Percentiles rank a stretch among this genome's conserved stretches.
Evolutionary conservation across 1,140 invertebrate genomes (phyloP).

Genomic region (Psix sp.): DNA sequence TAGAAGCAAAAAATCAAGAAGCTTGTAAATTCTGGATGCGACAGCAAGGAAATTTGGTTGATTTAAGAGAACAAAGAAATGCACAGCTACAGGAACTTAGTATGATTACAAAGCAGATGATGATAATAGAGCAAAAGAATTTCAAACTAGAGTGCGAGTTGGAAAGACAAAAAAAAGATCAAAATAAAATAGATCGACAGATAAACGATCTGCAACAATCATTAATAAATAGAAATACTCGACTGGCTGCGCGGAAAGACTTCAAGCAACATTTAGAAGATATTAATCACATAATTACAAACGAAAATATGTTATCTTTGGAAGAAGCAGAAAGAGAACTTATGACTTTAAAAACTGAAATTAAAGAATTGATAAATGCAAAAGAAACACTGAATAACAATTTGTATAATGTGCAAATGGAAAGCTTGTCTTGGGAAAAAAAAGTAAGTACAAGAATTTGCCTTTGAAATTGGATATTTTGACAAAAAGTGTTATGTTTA

Average conservation of each 20-base stretch:
- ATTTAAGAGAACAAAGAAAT: slow-evolving; percentile 81
- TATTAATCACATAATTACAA: slow-evolving; percentile 79
- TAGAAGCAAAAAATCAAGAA: slow-evolving; percentile 79
- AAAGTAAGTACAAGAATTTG: slow-evolving; percentile 77
- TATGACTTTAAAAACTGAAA: slow-evolving; percentile 81
- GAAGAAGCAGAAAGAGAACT: slow-evolving; percentile 82
- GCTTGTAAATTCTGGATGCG: slow-evolving; percentile 86
- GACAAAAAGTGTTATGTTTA: slow-evolving; percentile 7
- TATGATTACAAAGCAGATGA: slow-evolving; percentile 83
- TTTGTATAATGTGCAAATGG: slow-evolving; percentile 81
- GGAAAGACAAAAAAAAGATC: slow-evolving; percentile 78
- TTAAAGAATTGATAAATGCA: slow-evolving; percentile 81
- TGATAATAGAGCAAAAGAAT: slow-evolving; percentile 86
- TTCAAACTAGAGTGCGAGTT: slow-evolving; percentile 82
- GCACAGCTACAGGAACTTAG: slow-evolving; percentile 81
- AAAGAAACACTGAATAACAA: slow-evolving; percentile 81
- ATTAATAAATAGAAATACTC: slow-evolving; percentile 79
- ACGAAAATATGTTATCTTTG: slow-evolving; percentile 76
- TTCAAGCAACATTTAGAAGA: slow-evolving; percentile 80
- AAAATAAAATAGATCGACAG: slow-evolving; percentile 78
- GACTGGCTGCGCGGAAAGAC: slow-evolving; percentile 79
- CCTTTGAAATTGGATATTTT: slow-evolving; percentile 3
- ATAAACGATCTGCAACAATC: slow-evolving; percentile 80
- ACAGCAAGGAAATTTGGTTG: slow-evolving; percentile 83
- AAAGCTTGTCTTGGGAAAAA: slow-evolving; percentile 87